These are phyloP conservation scores for Geotrupes spiniger DNA, from an alignment of 2,888 invertebrate species.

Conservation along the genomic window DNA sequence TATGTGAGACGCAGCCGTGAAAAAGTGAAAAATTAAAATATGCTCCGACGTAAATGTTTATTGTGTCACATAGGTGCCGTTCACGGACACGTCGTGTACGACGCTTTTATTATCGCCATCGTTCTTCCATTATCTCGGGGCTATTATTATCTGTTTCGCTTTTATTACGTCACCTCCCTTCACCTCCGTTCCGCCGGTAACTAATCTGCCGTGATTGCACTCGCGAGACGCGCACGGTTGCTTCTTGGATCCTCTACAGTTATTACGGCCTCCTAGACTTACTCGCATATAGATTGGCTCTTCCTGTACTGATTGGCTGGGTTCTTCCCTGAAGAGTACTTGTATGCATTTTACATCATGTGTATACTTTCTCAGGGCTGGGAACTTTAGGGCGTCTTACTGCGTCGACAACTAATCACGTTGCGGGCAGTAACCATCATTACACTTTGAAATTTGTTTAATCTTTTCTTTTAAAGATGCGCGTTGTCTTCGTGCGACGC, in stretches of 20 bases:
- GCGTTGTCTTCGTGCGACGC: too few relatives aligned
- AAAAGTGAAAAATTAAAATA: conserved; percentile 3
- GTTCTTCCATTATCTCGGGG: conserved; percentile 41
- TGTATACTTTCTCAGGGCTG: conserved; percentile 8
- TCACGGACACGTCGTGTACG: conserved; percentile 8
- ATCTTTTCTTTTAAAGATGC: too few relatives aligned
- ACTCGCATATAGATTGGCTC: conserved; percentile 39
- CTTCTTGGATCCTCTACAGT: conserved; percentile 34
- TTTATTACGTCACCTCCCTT: conserved; percentile 34
- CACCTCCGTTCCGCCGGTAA: conserved; percentile 30
- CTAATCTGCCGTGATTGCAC: conserved; percentile 42
- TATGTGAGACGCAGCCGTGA: too few relatives aligned
- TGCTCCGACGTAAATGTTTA: conserved; percentile 9
- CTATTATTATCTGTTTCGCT: conserved; percentile 40
- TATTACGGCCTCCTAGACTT: conserved; percentile 35
- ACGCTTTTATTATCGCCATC: conserved; percentile 38
- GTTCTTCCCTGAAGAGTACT: conserved; percentile 27
- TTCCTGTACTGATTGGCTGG: conserved; percentile 34
- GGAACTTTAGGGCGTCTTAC: background rate
- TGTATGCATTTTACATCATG: conserved; percentile 22
- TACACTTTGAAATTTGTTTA: conserved; percentile 1
- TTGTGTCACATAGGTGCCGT: conserved; percentile 14
- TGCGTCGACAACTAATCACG: background rate
- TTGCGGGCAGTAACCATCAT: background rate
- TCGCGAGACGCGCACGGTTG: conserved; percentile 33